Percentiles rank a stretch among this genome's conserved stretches.
Conservation (phyloP, 2,888 invertebrate genomes). For the Trichogramma dendrolimi region DNA sequence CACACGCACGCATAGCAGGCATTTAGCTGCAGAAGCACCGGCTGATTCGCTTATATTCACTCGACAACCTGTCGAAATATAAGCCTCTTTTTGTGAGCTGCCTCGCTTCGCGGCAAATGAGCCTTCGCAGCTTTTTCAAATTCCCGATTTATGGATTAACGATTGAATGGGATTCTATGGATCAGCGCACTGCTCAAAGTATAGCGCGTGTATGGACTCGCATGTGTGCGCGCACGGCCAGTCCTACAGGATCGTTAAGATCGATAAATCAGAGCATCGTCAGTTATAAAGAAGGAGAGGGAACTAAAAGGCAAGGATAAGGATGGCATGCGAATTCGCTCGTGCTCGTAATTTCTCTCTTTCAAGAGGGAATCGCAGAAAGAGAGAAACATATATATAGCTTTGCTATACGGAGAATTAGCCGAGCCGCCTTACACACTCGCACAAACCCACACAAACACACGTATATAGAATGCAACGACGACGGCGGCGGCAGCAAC, state of each 20-base stretch:
- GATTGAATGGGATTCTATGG: too few relatives aligned
- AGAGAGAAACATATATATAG: too few relatives aligned
- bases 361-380: background rate
- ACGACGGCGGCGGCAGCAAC: constrained; percentile 20
- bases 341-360: constrained; percentile 21
- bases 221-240: background rate
- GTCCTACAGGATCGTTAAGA: constrained; percentile 5
- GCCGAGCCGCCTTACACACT: too few relatives aligned
- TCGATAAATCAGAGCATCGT: constrained; percentile 29
- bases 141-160: constrained; percentile 24
- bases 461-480: too few relatives aligned
- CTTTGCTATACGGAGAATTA: too few relatives aligned
- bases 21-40: too few relatives aligned
- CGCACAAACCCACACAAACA: too few relatives aligned
- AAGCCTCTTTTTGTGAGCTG: background rate
- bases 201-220: too few relatives aligned
- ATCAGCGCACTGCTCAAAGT: too few relatives aligned
- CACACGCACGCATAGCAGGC: too few relatives aligned
- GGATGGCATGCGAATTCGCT: background rate
- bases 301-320: background rate
- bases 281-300: constrained; percentile 10
- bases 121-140: constrained; percentile 7
- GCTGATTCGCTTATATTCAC: background rate
- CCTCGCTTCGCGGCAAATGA: background rate
- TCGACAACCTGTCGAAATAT: constrained; percentile 25